Base-by-base conservation (phyloP, 2,888 invertebrate genomes). In the Loripinus fragilis region DNA sequence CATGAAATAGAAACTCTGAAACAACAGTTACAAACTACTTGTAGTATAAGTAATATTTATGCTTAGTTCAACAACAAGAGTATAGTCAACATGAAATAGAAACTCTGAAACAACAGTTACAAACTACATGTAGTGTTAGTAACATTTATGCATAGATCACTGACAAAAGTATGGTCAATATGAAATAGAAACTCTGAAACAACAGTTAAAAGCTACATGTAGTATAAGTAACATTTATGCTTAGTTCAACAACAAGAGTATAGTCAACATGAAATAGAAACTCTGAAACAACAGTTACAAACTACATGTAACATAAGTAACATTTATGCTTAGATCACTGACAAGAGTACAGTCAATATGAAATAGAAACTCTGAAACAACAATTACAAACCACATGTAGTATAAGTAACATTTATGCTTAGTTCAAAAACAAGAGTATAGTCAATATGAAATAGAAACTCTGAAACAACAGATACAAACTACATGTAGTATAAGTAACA, bases 361-460 rank as follows among this genome's bases (percentile, higher is more conserved):
- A 86, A 66, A 64, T 81, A 25, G 68, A 71, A n/a, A 72, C 69
- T 52, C 45, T 86, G 35, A 74, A 71, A 74, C 78, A 84, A 20
- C 85, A 85, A 50, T 67, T 78, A 3, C 33, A 71, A 10, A 74
- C 73, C 65, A n/a, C n/a, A n/a, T n/a, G n/a, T n/a, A 78, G 79
- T 72, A 79, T 74, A 66, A 48, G 74, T 38, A 65, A 76, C 45
- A 64, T 68, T 20, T 82, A 65, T 71, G 66, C 75, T 15, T 81
- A 76, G 48, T n/a, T n/a, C n/a, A 12, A 42, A 15, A n/a, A n/a
- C n/a, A n/a, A n/a, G n/a, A n/a, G n/a, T n/a, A n/a, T n/a, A n/a
- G n/a, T n/a, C n/a, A 20, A 70, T 77, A 71, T 70, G 84, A 86
- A 66, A 64, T 81, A 25, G 68, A 71, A n/a, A 72, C 69, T 52